These are phyloP conservation scores for Pangasianodon hypophthalmus DNA, from an alignment of 2,113 vertebrate species.

Conservation along the genomic window DNA sequence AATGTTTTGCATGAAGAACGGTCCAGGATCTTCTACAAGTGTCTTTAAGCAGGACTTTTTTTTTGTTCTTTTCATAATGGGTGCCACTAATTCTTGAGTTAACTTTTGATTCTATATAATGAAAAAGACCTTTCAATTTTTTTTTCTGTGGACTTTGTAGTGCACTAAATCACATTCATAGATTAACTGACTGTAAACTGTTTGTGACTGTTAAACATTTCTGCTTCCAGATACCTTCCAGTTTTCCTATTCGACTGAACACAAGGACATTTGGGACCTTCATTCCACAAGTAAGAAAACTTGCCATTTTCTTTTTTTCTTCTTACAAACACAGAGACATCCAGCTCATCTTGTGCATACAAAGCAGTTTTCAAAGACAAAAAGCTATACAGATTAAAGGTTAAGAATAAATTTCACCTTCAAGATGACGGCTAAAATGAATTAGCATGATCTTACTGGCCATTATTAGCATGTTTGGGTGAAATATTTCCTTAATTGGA, in stretches of 20 bases:
- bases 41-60: not conserved
- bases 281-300: slow-evolving; percentile 67
- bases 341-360: not conserved
- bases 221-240: slow-evolving; percentile 66
- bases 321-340: not conserved
- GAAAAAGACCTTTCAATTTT: not conserved
- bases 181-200: not conserved
- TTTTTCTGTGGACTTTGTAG: not conserved
- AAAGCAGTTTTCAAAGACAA: not conserved
- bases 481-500: not conserved
- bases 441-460: not conserved
- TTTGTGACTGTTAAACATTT: not conserved
- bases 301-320: not conserved
- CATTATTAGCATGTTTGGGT: not conserved
- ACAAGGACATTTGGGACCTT: slow-evolving; percentile 68
- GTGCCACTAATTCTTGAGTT: not conserved
- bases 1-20: not conserved
- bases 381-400: not conserved
- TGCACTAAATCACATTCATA: not conserved
- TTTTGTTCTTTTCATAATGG: not conserved
- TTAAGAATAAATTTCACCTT: not conserved
- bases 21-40: not conserved
- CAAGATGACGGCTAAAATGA: not conserved
- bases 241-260: slow-evolving; percentile 69
- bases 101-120: not conserved